Base-by-base conservation (phyloP, 2,888 invertebrate genomes). In the Meiosimyza decipiens region DNA sequence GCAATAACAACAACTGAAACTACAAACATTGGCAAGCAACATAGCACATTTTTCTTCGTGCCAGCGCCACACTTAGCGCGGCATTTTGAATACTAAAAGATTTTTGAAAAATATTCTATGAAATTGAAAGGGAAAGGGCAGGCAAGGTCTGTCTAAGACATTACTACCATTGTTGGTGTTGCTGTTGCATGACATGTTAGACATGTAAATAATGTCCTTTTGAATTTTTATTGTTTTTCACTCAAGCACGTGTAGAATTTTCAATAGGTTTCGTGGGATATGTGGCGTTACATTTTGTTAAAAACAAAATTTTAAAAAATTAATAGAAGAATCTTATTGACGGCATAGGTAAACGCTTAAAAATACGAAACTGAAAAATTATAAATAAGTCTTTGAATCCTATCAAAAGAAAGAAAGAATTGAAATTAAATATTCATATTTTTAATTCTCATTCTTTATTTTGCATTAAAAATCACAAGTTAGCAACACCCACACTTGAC, bases 161-260 rank as follows among this genome's bases (percentile, higher is more conserved):
- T 28, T 12, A 28, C 6, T 57, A 28, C 22, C 28, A 18, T 28
- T 57, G 22, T 40, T 40, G 22, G 4, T 57, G 18, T 28, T 57
- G 28, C 7, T 64, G 22, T n/a, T 28, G 15, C 64, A 64, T 51
- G 51, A 51, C 64, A 64, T 64, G 64, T 64, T 51, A 64, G 64
- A 64, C 64, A 64, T 64, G 28, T 51, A 51, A 64, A 64, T 64
- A 64, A 64, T 64, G 22, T 64, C 40, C 64, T 64, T 64, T 64
- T 64, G 64, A 64, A 64, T 51, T 64, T 64, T 64, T 64, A 64
- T 64, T 64, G 64, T 51, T 64, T 64, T 63, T 49, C 18, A 16
- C 47, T 18, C n/a, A 22, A 22, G 51, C n/a, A 22, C 51, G 51
- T 63, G 49, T 18, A 63, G 63, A 49, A 63, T 63, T 63, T 40